Percentiles rank a stretch among this genome's conserved stretches.
Conservation (phyloP, 64 coral and sea anemone species). For the Stylophora pistillata region DNA sequence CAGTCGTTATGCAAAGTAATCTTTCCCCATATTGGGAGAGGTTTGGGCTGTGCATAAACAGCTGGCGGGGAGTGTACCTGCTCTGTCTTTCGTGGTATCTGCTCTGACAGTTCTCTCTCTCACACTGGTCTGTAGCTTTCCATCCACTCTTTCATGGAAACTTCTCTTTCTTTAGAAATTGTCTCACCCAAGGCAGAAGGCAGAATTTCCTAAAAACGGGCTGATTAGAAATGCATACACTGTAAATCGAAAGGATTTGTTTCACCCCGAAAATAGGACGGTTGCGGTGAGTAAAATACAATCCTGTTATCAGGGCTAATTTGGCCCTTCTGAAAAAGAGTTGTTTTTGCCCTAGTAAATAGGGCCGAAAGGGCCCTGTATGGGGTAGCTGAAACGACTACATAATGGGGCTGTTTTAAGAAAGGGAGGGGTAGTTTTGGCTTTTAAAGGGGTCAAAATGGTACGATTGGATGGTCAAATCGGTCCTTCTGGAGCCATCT, state of each 20-base stretch:
- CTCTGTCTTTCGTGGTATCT: too few species aligned
- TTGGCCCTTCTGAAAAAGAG: background rate
- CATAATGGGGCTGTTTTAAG: background rate
- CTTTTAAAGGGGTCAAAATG: conserved; percentile 18
- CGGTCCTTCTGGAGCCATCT: background rate
- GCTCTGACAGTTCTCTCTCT: too few species aligned
- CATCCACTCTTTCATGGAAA: too few species aligned
- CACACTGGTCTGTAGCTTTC: too few species aligned
- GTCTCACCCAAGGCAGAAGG: too few species aligned
- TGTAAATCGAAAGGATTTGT: background rate
- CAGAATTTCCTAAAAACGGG: too few species aligned
- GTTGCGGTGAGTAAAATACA: conserved; percentile 11
- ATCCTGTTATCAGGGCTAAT: background rate
- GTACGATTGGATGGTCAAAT: background rate
- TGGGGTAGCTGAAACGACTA: background rate
- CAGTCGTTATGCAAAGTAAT: too few species aligned
- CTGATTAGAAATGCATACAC: too few species aligned
- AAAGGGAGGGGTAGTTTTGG: background rate
- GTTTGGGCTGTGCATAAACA: too few species aligned
- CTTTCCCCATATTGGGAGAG: too few species aligned
- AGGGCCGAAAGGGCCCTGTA: background rate
- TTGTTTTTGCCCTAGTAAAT: background rate
- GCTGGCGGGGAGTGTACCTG: too few species aligned
- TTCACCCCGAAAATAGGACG: background rate
- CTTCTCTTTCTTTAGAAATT: too few species aligned